A percentile compares a stretch with the other conserved stretches of the same genome.
Evolutionary conservation across 2,113 vertebrate genomes (phyloP).

Genomic region (Australoheros scitulus): DNA sequence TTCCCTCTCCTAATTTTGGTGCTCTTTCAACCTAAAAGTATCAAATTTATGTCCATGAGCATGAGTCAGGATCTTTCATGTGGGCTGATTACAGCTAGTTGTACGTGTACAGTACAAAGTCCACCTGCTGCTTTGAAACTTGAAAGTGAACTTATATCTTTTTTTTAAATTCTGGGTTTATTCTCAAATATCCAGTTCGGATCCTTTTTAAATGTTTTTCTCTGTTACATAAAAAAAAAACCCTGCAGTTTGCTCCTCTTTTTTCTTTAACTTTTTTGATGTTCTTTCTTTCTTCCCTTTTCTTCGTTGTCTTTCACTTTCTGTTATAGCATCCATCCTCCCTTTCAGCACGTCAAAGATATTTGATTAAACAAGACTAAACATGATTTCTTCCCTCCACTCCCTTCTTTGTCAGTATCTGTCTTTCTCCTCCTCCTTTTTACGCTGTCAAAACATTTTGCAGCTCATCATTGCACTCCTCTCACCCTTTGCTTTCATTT

Average conservation of each 20-base stretch:
- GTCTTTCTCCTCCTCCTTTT: background rate
- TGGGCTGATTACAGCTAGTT: background rate
- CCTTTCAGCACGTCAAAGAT: background rate
- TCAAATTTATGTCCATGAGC: background rate
- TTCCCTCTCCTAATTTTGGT: background rate
- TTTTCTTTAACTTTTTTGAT: background rate
- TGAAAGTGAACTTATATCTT: background rate
- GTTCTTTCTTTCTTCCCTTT: background rate
- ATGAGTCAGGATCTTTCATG: background rate
- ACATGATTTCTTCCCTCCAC: background rate
- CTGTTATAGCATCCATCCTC: background rate
- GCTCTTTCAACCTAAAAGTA: background rate
- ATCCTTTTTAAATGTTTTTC: background rate
- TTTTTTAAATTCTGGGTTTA: background rate
- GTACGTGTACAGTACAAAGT: background rate
- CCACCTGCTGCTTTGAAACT: background rate
- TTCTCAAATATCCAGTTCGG: background rate
- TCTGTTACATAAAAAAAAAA: background rate
- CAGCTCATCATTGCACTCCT: background rate
- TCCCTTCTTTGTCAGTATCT: background rate
- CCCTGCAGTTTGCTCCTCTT: background rate
- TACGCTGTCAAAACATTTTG: constrained; percentile 6
- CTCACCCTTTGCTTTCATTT: background rate
- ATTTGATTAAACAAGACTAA: background rate
- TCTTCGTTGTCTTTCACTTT: background rate